phyloP scores from a whole-genome alignment of 2,888 invertebrate species.

The Amaurobius ferox region DNA sequence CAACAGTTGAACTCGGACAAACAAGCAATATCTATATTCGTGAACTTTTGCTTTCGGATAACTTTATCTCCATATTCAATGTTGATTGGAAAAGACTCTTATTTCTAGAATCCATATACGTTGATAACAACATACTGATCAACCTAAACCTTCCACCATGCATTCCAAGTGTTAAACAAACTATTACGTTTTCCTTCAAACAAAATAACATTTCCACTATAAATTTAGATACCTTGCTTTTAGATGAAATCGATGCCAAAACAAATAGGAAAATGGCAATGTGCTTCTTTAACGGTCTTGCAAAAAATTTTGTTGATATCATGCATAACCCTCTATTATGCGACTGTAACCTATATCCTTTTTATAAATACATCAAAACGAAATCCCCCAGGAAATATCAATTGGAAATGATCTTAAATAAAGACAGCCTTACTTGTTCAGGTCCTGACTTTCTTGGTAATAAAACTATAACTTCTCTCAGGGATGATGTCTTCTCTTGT shows the following conservation, averaged over 20 bases:
- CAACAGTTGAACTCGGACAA: constrained; percentile 21
- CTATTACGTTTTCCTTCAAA: constrained; percentile 65
- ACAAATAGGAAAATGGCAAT: constrained; percentile 4
- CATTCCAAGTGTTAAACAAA: constrained; percentile 57
- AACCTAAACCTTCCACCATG: constrained; percentile 80
- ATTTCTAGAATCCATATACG: constrained; percentile 84
- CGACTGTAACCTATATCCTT: constrained; percentile 66
- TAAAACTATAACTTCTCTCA: background rate
- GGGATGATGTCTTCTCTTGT: constrained; percentile 37
- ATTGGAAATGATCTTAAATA: constrained; percentile 28
- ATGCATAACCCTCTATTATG: constrained; percentile 56
- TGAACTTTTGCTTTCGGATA: constrained; percentile 38
- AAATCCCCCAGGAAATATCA: background rate
- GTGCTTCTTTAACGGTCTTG: constrained; percentile 46
- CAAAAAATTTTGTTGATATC: constrained; percentile 49
- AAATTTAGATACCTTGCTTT: background rate
- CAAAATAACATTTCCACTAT: constrained; percentile 43
- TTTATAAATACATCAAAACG: constrained; percentile 47
- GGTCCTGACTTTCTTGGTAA: constrained; percentile 10
- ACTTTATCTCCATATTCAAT: constrained; percentile 33
- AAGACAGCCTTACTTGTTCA: constrained; percentile 18
- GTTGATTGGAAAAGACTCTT: constrained; percentile 83
- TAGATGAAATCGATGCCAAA: constrained; percentile 12
- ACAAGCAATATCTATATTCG: background rate
- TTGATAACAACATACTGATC: constrained; percentile 82